Conservation (phyloP, 23 tunicate species). For the Halocynthia roretzi region DNA sequence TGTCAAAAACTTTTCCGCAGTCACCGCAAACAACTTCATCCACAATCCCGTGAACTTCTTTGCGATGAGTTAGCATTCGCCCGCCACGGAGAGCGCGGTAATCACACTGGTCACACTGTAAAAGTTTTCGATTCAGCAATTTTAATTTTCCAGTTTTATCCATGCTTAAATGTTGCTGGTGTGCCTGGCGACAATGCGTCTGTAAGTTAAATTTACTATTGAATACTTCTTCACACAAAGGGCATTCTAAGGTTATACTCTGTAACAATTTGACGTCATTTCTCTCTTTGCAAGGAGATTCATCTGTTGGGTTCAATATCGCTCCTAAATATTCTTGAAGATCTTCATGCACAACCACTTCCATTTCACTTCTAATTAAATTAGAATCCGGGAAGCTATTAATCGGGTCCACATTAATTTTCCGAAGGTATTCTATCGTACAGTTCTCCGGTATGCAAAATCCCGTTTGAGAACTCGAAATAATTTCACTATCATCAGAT, state of each 20-base stretch:
- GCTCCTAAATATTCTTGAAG: neutral
- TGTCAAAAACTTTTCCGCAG: neutral
- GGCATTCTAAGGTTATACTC: neutral
- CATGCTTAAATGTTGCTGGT: neutral
- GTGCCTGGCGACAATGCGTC: neutral
- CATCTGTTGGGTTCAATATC: neutral
- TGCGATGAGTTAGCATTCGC: constrained; percentile 1
- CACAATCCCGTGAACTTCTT: neutral
- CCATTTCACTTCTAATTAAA: neutral
- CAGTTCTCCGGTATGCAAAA: neutral
- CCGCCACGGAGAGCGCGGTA: constrained; percentile 1
- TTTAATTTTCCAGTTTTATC: neutral
- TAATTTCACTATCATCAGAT: neutral
- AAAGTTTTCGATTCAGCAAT: neutral
- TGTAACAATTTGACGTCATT: neutral
- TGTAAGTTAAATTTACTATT: neutral
- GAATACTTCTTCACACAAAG: neutral
- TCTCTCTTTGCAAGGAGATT: neutral
- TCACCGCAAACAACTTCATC: neutral
- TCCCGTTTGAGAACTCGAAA: neutral
- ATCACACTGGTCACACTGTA: neutral
- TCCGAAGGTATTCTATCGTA: too few species aligned
- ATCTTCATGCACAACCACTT: neutral
- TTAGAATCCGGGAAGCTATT: neutral
- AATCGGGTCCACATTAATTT: too few species aligned